Evolutionary conservation across 2,797 vertebrate species (phyloP).

Genomic region (Momotus momota): DNA sequence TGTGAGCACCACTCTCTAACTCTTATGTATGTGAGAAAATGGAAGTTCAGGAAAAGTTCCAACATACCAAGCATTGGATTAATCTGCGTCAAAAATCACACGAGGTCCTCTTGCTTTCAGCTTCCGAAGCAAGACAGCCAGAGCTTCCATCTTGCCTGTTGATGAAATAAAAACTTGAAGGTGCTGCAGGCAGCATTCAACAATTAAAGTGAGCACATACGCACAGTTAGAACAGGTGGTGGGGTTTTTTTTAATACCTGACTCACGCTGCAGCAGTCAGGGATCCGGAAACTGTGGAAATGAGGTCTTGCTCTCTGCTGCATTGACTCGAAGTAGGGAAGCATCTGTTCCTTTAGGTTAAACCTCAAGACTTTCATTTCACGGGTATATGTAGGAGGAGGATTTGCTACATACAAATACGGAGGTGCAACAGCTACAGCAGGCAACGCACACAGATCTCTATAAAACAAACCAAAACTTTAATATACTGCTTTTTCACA

Average conservation of each 20-base stretch:
- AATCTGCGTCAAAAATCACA: slow-evolving; percentile 87
- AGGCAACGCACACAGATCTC: slow-evolving; percentile 84
- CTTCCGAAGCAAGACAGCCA: slow-evolving; percentile 87
- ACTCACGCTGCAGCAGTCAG: slow-evolving; percentile 85
- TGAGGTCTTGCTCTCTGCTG: slow-evolving; percentile 65
- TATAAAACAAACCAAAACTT: slow-evolving; percentile 50
- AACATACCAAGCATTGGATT: slow-evolving; percentile 86
- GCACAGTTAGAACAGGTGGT: background rate
- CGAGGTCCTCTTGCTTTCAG: slow-evolving; percentile 83
- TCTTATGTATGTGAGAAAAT: slow-evolving; percentile 84
- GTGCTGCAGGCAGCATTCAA: background rate
- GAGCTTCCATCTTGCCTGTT: slow-evolving; percentile 89
- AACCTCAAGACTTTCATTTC: slow-evolving; percentile 76
- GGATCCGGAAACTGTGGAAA: slow-evolving; percentile 83
- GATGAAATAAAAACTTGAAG: background rate
- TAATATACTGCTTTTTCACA: background rate
- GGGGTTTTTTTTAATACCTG: slow-evolving; percentile 77
- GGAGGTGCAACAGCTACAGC: slow-evolving; percentile 83
- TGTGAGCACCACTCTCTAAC: slow-evolving; percentile 83
- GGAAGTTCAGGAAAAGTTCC: slow-evolving; percentile 86
- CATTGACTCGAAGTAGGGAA: slow-evolving; percentile 77
- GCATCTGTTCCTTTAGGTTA: slow-evolving; percentile 72
- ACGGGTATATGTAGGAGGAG: slow-evolving; percentile 76
- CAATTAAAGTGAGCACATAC: background rate
- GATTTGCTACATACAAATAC: slow-evolving; percentile 80